Base-by-base conservation (phyloP, 2,797 vertebrate species). In the Eulemur albifrons region DNA sequence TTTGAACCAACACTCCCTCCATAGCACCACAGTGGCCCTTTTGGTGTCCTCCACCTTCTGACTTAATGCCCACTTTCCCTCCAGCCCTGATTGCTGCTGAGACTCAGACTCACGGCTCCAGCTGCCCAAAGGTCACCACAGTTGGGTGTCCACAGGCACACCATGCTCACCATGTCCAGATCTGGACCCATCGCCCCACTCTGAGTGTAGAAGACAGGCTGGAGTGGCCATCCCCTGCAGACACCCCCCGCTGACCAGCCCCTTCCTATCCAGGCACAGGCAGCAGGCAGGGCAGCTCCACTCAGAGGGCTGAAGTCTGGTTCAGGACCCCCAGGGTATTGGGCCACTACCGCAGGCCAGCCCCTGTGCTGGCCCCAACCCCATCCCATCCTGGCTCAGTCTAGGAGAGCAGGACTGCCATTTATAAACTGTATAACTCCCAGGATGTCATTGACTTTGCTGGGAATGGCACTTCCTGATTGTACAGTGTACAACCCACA, bases 401-500 rank as follows among this genome's bases (percentile, higher is more conserved):
- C 21, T 38, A 32, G 40, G 70, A 79, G 5, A 73, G 65, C 45
- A 35, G 83, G 20, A 59, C 21, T 30, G 9, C 30, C 43, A 23
- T 38, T 25, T 6, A 9, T 40, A 57, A 65, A 82, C 48, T 21
- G 1, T 0, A 1, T 30, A 25, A 63, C 30, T 40, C 6, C 2
- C 1, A 20, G 43, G 4, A 18, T 50, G 8, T 67, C 43, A 50
- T 10, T 1, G 0, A 23, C 17, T 1, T 6, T 13, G 11, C 17
- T 43, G 25, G 43, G 30, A 63, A 43, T 4, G 27, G 67, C 3
- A 10, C 12, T 67, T 65, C 63, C 32, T 77, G 45, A 59, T 21
- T 50, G 52, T 69, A 17, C 52, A 61, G 14, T 32, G 48, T 14
- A 32, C 72, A 67, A 15, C 45, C 52, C 45, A 32, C n/a, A 67